phyloP scores from a whole-genome alignment of 2,113 vertebrate species.

The Nestor notabilis region DNA sequence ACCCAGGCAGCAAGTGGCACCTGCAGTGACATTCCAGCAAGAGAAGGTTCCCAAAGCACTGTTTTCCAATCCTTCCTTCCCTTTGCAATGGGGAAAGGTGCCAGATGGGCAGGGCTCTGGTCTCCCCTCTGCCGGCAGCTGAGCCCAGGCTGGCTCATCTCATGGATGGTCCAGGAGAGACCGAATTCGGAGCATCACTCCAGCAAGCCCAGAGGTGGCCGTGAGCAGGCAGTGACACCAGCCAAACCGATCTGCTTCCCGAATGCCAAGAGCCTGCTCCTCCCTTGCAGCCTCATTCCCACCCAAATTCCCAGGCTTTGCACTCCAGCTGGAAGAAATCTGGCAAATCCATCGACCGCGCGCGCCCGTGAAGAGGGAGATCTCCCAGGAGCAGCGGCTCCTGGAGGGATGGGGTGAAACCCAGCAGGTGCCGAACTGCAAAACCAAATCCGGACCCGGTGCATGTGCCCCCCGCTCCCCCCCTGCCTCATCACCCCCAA shows the following conservation, averaged over 20 bases:
- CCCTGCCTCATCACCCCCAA: rapidly evolving
- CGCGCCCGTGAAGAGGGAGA: rapidly evolving
- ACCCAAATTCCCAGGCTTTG: slow-evolving; percentile 14
- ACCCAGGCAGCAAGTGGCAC: neutral
- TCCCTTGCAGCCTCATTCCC: neutral
- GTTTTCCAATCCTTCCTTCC: neutral
- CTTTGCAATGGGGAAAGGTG: neutral
- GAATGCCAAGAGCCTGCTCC: neutral
- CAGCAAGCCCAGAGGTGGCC: neutral
- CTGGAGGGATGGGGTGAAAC: neutral
- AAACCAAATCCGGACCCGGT: rapidly evolving
- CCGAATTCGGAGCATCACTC: neutral
- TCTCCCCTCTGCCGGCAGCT: neutral
- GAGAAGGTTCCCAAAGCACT: neutral
- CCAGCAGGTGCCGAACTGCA: neutral
- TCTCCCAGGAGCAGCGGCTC: rapidly evolving
- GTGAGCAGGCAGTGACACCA: neutral
- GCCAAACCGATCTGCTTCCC: neutral
- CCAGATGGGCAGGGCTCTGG: neutral
- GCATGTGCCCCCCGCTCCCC: rapidly evolving
- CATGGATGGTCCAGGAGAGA: rapidly evolving
- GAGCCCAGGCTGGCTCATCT: neutral
- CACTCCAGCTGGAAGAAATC: neutral
- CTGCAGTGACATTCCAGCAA: neutral
- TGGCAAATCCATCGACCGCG: rapidly evolving